phyloP scores from a whole-genome alignment of 2,888 invertebrate species.

The Dendrolimus houi region DNA sequence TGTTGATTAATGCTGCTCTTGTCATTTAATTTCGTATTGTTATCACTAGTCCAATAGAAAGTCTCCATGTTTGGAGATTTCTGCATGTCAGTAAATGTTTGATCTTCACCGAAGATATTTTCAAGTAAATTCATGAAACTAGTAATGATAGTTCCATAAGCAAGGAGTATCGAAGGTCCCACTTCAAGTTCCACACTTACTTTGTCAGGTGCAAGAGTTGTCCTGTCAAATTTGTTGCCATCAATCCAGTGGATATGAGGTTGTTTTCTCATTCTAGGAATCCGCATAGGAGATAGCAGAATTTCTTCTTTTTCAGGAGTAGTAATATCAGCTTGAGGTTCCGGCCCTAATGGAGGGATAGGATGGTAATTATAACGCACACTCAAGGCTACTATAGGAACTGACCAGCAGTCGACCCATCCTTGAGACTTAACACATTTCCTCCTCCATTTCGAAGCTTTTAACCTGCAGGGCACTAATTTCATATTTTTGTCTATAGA shows the following conservation, averaged over 20 bases:
- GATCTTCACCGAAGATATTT: slow-evolving; percentile 98
- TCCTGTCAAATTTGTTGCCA: slow-evolving; percentile 91
- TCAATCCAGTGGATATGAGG: slow-evolving; percentile 82
- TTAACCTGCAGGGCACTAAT: slow-evolving; percentile 80
- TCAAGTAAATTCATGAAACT: slow-evolving; percentile 95
- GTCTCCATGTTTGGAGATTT: slow-evolving; percentile 71
- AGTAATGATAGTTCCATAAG: slow-evolving; percentile 94
- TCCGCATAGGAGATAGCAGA: slow-evolving; percentile 92
- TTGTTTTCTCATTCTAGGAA: slow-evolving; percentile 86
- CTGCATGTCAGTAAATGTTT: slow-evolving; percentile 95
- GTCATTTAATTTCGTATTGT: slow-evolving; percentile 49
- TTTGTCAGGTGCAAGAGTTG: slow-evolving; percentile 88
- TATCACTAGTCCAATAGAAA: slow-evolving; percentile 56
- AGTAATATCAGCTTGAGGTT: slow-evolving; percentile 93
- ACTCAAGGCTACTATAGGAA: slow-evolving; percentile 94
- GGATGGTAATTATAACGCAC: slow-evolving; percentile 96
- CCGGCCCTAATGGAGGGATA: slow-evolving; percentile 90
- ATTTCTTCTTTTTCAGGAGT: slow-evolving; percentile 97
- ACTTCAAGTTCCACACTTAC: slow-evolving; percentile 96
- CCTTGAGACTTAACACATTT: slow-evolving; percentile 83
- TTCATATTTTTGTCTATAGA: slow-evolving; percentile 93
- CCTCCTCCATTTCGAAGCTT: slow-evolving; percentile 86
- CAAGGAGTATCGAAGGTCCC: slow-evolving; percentile 92
- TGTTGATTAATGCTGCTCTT: slow-evolving; percentile 61
- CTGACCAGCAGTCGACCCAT: slow-evolving; percentile 98